Evolutionary conservation across 2,797 vertebrate species (phyloP).

Genomic region (Jordanella pulchra): DNA sequence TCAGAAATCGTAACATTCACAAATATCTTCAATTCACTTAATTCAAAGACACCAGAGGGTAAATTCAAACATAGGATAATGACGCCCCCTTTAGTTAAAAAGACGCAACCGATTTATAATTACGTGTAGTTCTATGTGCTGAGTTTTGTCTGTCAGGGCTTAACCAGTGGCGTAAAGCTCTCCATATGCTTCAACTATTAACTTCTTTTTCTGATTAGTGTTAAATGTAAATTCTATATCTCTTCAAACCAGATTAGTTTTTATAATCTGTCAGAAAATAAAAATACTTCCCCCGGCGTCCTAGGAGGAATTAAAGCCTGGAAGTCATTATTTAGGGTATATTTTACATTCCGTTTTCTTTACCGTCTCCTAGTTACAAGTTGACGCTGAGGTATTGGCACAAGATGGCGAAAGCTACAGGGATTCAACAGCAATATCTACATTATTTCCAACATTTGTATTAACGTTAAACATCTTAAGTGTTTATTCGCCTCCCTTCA

Average conservation of each 20-base stretch:
- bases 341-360: accelerated
- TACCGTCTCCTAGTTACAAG: slow-evolving; percentile 65
- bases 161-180: accelerated
- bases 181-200: accelerated
- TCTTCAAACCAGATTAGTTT: not conserved
- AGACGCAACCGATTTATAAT: not conserved
- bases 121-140: not conserved
- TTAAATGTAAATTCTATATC: not conserved
- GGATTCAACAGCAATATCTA: not conserved
- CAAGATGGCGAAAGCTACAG: slow-evolving; percentile 68
- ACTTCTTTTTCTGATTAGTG: too few species aligned
- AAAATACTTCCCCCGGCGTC: accelerated
- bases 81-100: slow-evolving; percentile 58
- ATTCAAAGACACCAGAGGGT: too few species aligned
- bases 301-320: slow-evolving; percentile 6
- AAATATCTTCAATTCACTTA: too few species aligned
- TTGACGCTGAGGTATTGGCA: slow-evolving; percentile 53
- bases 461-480: not conserved
- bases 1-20: not conserved
- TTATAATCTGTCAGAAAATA: not conserved
- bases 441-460: not conserved
- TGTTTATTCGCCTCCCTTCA: not conserved
- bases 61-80: slow-evolving; percentile 4
- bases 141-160: not conserved
- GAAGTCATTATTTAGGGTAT: accelerated